Percentiles rank a stretch among this genome's conserved stretches.
Evolutionary conservation across 2,113 vertebrate species (phyloP).

Genomic region (Phycodurus eques): DNA sequence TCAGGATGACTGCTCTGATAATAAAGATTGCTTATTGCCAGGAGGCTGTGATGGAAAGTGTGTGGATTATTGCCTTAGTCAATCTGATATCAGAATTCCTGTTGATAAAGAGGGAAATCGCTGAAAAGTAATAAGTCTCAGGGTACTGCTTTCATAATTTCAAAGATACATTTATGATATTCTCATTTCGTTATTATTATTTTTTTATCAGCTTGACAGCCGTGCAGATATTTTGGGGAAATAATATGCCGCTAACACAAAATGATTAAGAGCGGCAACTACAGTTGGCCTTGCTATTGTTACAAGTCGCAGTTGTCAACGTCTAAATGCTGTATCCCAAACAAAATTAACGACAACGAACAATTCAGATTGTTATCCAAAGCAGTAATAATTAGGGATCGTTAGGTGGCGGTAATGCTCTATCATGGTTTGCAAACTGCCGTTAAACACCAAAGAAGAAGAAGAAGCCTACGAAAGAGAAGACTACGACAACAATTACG

Average conservation of each 20-base stretch:
- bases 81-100: slow-evolving; percentile 29
- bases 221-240: slow-evolving; percentile 9
- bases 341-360: too few species aligned
- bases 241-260: slow-evolving; percentile 7
- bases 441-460: too few species aligned
- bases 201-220: background rate
- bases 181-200: slow-evolving; percentile 8
- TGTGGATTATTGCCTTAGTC: slow-evolving; percentile 36
- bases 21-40: slow-evolving; percentile 22
- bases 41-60: slow-evolving; percentile 34
- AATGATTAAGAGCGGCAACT: background rate
- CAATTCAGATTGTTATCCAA: too few species aligned
- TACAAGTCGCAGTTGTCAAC: background rate
- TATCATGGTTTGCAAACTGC: too few species aligned
- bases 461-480: too few species aligned
- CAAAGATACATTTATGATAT: slow-evolving; percentile 17
- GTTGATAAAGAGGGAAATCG: slow-evolving; percentile 5
- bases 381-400: too few species aligned
- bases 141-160: slow-evolving; percentile 13
- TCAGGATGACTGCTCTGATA: slow-evolving; percentile 24
- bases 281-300: background rate
- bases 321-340: background rate
- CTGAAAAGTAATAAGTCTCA: slow-evolving; percentile 9
- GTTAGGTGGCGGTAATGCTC: too few species aligned
- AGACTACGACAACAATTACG: too few species aligned